phyloP scores from a whole-genome alignment of 2,113 vertebrate species.

The Andinoacara biseriatus region DNA sequence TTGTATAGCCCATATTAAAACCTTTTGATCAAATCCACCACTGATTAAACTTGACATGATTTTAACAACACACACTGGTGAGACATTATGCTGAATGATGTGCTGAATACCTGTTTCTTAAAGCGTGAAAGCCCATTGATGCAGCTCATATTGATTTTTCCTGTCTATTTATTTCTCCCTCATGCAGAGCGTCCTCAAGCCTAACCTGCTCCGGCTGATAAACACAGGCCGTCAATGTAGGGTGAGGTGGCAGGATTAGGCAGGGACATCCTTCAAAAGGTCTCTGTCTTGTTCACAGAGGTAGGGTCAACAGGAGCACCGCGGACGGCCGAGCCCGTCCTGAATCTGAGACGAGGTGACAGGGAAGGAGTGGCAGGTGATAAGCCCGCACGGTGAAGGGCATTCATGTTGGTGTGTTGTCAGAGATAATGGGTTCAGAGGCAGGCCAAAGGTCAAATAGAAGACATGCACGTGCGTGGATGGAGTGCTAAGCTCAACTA shows the following conservation, averaged over 20 bases:
- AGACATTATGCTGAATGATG: slow-evolving; percentile 30
- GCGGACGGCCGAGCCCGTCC: slow-evolving; percentile 15
- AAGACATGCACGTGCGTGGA: slow-evolving; percentile 43
- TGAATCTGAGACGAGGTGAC: slow-evolving; percentile 52
- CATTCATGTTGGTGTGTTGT: slow-evolving; percentile 34
- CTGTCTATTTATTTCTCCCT: slow-evolving; percentile 61
- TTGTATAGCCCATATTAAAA: background rate
- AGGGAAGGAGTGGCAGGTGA: slow-evolving; percentile 63
- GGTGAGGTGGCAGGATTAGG: slow-evolving; percentile 48
- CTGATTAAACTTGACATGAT: slow-evolving; percentile 25
- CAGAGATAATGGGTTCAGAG: slow-evolving; percentile 73
- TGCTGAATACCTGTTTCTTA: slow-evolving; percentile 25
- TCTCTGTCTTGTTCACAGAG: slow-evolving; percentile 50
- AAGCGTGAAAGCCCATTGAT: slow-evolving; percentile 37
- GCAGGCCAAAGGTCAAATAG: slow-evolving; percentile 57
- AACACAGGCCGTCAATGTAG: slow-evolving; percentile 60
- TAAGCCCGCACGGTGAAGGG: slow-evolving; percentile 50
- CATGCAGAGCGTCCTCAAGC: slow-evolving; percentile 35
- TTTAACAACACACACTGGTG: slow-evolving; percentile 36
- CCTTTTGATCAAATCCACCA: slow-evolving; percentile 16
- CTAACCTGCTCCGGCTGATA: slow-evolving; percentile 60
- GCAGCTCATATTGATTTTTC: slow-evolving; percentile 61
- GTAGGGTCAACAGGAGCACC: slow-evolving; percentile 42
- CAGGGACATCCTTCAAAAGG: slow-evolving; percentile 64
- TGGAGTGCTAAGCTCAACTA: slow-evolving; percentile 38